These are phyloP conservation scores for Marisa cornuarietis DNA, from an alignment of 1,140 invertebrate species.

Conservation along the genomic window DNA sequence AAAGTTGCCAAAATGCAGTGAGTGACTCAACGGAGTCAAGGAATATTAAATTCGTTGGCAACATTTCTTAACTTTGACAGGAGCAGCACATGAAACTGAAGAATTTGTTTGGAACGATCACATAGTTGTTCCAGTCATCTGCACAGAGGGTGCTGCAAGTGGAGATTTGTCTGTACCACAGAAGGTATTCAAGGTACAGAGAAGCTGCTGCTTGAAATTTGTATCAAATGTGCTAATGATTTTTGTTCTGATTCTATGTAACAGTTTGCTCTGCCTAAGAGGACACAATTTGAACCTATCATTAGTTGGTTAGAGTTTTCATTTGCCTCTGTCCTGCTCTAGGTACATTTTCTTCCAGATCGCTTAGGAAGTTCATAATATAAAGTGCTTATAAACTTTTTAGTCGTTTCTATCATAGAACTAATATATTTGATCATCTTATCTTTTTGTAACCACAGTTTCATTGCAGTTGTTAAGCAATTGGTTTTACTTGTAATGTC, in stretches of 20 bases:
- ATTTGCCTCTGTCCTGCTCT: background rate
- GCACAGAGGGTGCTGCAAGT: conserved; percentile 59
- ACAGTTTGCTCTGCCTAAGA: background rate
- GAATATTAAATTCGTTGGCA: too few species aligned
- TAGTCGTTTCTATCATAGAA: background rate
- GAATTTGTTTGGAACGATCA: conserved; percentile 66
- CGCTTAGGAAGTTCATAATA: background rate
- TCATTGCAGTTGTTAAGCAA: background rate
- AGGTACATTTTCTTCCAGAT: background rate
- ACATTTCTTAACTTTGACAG: conserved; percentile 35
- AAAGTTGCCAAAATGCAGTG: too few species aligned
- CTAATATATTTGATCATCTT: background rate
- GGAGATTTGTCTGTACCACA: conserved; percentile 59
- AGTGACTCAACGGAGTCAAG: too few species aligned
- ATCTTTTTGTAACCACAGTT: background rate
- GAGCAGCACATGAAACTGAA: conserved; percentile 62
- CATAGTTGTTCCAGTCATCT: conserved; percentile 61
- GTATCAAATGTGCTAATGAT: background rate
- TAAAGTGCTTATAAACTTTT: background rate
- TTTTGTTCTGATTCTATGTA: too few species aligned
- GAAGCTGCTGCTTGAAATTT: background rate
- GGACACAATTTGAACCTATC: background rate
- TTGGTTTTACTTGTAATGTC: conserved; percentile 8
- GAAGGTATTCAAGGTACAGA: conserved; percentile 61
- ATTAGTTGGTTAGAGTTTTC: background rate